Conservation (phyloP, 2,888 invertebrate species). For the Drosophila gaucha region DNA sequence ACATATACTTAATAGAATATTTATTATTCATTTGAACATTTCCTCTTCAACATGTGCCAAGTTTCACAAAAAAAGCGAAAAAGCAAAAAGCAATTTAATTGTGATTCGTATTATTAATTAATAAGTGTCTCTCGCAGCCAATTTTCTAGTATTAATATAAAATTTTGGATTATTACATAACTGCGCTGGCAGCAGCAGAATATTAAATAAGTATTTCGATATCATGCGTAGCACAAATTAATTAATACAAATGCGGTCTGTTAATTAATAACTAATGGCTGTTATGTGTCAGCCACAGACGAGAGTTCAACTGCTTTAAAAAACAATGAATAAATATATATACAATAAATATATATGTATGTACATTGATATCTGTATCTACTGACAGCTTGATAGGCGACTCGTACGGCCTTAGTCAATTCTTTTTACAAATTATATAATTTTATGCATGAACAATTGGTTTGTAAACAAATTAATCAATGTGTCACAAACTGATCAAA, state of each 20-base stretch:
- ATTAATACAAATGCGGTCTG: conserved; percentile 56
- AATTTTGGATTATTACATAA: conserved; percentile 32
- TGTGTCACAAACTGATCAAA: conserved; percentile 28
- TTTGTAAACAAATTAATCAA: conserved; percentile 53
- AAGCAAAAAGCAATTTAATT: conserved; percentile 2
- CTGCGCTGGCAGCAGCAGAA: conserved; percentile 18
- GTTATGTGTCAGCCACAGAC: conserved; percentile 41
- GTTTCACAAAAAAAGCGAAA: neutral
- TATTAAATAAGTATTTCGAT: conserved; percentile 33
- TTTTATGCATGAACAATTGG: conserved; percentile 46
- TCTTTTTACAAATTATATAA: conserved; percentile 30
- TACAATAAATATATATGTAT: neutral
- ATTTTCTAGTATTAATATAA: conserved; percentile 24
- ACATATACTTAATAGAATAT: neutral
- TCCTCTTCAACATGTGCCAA: neutral
- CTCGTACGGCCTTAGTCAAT: conserved; percentile 19
- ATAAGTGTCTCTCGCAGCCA: conserved; percentile 36
- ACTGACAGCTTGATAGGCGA: conserved; percentile 33
- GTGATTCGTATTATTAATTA: conserved; percentile 35
- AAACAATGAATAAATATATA: conserved; percentile 8
- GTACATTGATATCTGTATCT: neutral
- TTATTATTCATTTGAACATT: neutral
- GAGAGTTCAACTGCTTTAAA: conserved; percentile 14
- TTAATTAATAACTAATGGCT: conserved; percentile 69
- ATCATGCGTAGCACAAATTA: conserved; percentile 34